Conservation (phyloP, 2,888 invertebrate species). For the Parapristionchus giblindavisi region DNA sequence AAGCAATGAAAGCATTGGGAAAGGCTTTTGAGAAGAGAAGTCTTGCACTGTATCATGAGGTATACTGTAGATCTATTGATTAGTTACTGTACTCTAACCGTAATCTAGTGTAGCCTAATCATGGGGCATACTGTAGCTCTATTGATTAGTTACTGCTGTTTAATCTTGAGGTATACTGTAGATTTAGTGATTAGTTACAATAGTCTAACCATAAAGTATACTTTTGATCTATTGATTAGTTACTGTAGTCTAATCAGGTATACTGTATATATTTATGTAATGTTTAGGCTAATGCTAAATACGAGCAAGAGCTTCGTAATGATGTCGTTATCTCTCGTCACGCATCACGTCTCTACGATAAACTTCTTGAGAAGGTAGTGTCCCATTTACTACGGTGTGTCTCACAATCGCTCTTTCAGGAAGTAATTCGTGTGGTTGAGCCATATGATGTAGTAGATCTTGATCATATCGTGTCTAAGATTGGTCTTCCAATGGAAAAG, state of each 20-base stretch:
- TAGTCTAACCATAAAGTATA: neutral
- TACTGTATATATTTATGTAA: neutral
- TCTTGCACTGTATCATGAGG: conserved; percentile 30
- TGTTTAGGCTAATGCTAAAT: conserved; percentile 19
- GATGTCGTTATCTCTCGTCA: conserved; percentile 25
- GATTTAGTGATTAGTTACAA: neutral
- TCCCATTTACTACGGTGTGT: neutral
- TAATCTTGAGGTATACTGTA: neutral
- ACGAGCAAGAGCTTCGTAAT: conserved; percentile 24
- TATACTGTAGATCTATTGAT: neutral
- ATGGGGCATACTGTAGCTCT: neutral
- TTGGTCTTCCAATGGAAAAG: conserved; percentile 33
- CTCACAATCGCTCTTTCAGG: neutral
- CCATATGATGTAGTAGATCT: conserved; percentile 37
- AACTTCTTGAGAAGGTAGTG: conserved; percentile 31
- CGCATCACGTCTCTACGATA: conserved; percentile 29
- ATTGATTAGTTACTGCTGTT: neutral
- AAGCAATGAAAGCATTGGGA: conserved; percentile 31
- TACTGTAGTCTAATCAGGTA: neutral
- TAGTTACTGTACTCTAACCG: neutral
- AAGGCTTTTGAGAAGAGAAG: conserved; percentile 38
- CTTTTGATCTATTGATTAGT: neutral
- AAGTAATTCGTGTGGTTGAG: conserved; percentile 34
- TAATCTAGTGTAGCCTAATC: neutral
- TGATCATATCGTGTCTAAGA: conserved; percentile 3